Conservation (phyloP, 2,113 vertebrate species). For the Microcebus tavaratra region DNA sequence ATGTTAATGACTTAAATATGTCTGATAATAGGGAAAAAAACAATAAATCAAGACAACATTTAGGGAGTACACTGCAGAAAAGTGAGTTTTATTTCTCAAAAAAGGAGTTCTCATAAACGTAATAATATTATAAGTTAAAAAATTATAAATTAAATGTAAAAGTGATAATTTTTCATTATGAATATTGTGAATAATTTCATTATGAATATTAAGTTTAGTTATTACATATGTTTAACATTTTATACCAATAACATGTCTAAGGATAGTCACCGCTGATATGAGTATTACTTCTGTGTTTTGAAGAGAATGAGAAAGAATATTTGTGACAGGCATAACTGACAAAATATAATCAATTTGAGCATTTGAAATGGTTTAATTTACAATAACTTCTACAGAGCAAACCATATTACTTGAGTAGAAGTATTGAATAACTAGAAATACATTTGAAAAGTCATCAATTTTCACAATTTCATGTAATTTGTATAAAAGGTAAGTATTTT, state of each 20-base stretch:
- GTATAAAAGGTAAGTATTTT: neutral
- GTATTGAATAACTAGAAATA: neutral
- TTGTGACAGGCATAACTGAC: neutral
- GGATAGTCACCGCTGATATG: neutral
- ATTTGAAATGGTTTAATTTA: neutral
- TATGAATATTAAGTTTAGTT: neutral
- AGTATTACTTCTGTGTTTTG: neutral
- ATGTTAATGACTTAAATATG: neutral
- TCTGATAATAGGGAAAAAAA: constrained; percentile 15
- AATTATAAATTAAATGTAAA: neutral
- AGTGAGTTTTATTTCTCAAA: neutral
- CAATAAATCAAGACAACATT: constrained; percentile 36
- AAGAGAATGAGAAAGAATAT: neutral
- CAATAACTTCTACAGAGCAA: neutral
- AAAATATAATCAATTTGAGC: neutral
- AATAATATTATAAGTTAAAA: neutral
- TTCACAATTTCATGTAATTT: neutral
- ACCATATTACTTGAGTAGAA: neutral
- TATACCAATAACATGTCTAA: neutral
- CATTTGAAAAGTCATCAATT: neutral
- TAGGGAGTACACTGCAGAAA: neutral
- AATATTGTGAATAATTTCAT: neutral
- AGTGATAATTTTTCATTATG: neutral
- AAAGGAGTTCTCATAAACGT: neutral
- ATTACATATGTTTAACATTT: neutral